Evolutionary conservation across 2,797 vertebrate species (phyloP).

Genomic region (Acanthurus tractus): DNA sequence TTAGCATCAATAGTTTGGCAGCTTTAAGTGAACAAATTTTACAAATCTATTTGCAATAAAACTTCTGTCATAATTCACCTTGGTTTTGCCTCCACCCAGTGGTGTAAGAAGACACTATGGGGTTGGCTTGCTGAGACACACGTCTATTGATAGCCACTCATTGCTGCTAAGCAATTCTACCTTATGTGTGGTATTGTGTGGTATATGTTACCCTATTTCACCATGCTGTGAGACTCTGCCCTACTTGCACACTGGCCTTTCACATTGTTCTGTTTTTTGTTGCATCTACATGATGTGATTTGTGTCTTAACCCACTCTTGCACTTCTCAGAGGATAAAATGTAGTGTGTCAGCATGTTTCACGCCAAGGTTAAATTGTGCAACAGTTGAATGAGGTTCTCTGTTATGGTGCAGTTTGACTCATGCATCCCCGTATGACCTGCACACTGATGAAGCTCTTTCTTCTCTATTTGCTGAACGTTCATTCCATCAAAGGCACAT

Average conservation of each 20-base stretch:
- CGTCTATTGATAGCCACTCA: slow-evolving; percentile 36
- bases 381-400: slow-evolving; percentile 13
- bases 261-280: slow-evolving; percentile 33
- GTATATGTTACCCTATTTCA: no score
- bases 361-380: neutral
- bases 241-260: slow-evolving; percentile 1
- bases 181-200: slow-evolving; percentile 57
- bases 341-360: neutral
- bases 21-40: neutral
- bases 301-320: neutral
- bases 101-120: slow-evolving; percentile 7
- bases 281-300: slow-evolving; percentile 2
- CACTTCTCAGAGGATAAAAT: no score
- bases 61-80: neutral
- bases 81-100: slow-evolving; percentile 24
- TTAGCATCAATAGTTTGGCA: neutral
- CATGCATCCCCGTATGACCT: slow-evolving; percentile 23
- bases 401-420: slow-evolving; percentile 25
- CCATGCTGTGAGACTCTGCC: slow-evolving; percentile 33
- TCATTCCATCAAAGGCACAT: slow-evolving; percentile 66
- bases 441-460: slow-evolving; percentile 18
- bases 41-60: neutral
- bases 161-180: slow-evolving; percentile 37
- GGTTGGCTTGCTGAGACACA: slow-evolving; percentile 10
- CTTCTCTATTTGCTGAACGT: slow-evolving; percentile 40